Evolutionary conservation across 1,140 invertebrate species (phyloP).

Genomic region (Drosophila tsacasi): DNA sequence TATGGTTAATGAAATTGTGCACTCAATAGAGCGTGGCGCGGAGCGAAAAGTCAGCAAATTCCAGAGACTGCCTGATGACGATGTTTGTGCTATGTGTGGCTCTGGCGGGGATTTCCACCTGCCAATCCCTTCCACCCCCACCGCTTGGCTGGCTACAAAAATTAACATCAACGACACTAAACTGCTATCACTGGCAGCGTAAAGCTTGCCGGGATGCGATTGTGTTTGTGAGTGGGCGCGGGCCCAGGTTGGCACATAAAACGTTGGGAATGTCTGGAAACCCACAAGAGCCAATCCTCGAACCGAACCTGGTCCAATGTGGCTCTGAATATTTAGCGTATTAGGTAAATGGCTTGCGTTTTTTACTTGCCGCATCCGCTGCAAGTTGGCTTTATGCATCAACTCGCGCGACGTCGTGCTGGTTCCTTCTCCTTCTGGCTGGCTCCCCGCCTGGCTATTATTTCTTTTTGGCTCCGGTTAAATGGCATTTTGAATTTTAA

Average conservation of each 20-base stretch:
- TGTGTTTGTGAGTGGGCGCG: slow-evolving; percentile 17
- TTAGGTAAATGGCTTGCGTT: slow-evolving; percentile 79
- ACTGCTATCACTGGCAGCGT: slow-evolving; percentile 67
- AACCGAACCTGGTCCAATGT: slow-evolving; percentile 54
- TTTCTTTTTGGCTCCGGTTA: slow-evolving; percentile 47
- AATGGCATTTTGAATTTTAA: slow-evolving; percentile 83
- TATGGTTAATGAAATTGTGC: slow-evolving; percentile 84
- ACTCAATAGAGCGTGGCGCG: slow-evolving; percentile 84
- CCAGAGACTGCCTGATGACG: slow-evolving; percentile 60
- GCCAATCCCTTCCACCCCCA: slow-evolving; percentile 2
- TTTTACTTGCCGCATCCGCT: slow-evolving; percentile 80
- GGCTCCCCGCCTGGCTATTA: slow-evolving; percentile 20
- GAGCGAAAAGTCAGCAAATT: slow-evolving; percentile 84
- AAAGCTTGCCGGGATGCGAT: slow-evolving; percentile 28
- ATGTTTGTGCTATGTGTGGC: slow-evolving; percentile 40
- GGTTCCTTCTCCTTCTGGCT: slow-evolving; percentile 11
- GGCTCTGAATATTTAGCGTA: slow-evolving; percentile 83
- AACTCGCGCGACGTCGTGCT: slow-evolving; percentile 44
- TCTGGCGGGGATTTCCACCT: slow-evolving; percentile 5
- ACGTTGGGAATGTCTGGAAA: slow-evolving; percentile 53
- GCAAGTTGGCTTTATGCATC: slow-evolving; percentile 53
- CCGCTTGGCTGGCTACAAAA: slow-evolving; percentile 52
- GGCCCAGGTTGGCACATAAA: slow-evolving; percentile 48
- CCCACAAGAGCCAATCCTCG: slow-evolving; percentile 5
- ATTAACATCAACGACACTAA: slow-evolving; percentile 79